Evolutionary conservation across 2,888 invertebrate genomes (phyloP), one percentile per base, ranked within the genome.

Genomic region (Eilema caniola): DNA sequence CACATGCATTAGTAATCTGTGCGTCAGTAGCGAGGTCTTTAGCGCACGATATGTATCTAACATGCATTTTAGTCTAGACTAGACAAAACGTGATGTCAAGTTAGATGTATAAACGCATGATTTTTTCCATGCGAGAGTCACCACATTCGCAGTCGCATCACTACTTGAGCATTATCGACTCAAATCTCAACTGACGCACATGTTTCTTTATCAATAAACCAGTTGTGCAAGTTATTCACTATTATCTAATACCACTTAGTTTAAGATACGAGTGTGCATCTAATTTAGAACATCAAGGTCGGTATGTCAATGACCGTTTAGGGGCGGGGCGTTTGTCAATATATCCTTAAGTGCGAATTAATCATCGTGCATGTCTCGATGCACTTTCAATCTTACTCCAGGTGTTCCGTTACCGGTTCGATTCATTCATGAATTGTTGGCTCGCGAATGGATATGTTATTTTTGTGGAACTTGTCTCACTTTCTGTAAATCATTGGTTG

Each of bases 331-430:
- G 78, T 80, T 85, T 85, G 80, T 86, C 89, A 88, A 88, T 89
- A 91, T 88, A 85, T 88, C 86, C 89, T 80, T 90, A 92, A 91
- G 91, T 91, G 89, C 84, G 86, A 91, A 91, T 92, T 92, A 90
- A 93, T 90, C 89, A 91, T 86, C 88, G 85, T 90, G 89, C 89
- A 91, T 76, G 85, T 83, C 82, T 84, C 80, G 86, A 91, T 93
- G 93, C 93, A 93, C 92, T 93, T 92, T 93, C 94, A 87, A 90
- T 94, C 91, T 93, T 90, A 83, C 86, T 91, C 86, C 83, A 84
- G 78, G 74, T 79, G 84, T 83, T 78, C 86, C 86, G 87, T 88
- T 90, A 78, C 76, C 74, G 88, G 80, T 81, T 83, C 84, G 83
- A 85, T 90, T 90, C 92, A 92, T 92, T 90, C 88, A 88, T 83